Conservation (phyloP, 2,797 vertebrate genomes). For the Rhyacichthys aspro region DNA sequence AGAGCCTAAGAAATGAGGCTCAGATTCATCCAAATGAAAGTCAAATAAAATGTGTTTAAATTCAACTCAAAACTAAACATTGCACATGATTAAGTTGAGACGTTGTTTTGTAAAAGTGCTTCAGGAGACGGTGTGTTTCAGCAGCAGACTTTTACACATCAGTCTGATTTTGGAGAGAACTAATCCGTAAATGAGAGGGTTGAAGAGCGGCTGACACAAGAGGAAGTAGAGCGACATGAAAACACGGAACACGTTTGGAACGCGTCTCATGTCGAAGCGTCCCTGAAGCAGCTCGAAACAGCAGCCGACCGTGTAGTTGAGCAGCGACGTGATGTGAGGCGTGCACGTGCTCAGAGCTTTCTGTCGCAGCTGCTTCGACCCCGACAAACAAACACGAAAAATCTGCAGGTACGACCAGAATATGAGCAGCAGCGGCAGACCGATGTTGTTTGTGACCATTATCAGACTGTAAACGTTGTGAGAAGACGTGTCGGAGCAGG, state of each 20-base stretch:
- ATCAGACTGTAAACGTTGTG: conserved; percentile 29
- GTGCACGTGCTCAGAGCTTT: conserved; percentile 40
- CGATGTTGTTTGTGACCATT: too few species aligned
- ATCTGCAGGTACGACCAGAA: neutral
- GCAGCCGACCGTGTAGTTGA: conserved; percentile 23
- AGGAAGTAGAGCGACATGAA: conserved; percentile 59
- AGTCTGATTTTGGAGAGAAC: conserved; percentile 18
- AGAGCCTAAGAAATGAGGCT: too few species aligned
- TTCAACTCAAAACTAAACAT: too few species aligned
- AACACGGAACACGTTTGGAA: conserved; percentile 15
- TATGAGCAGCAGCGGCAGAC: neutral
- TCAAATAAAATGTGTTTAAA: too few species aligned
- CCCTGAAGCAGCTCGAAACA: conserved; percentile 46
- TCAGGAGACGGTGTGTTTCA: too few species aligned
- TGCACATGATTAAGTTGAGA: too few species aligned
- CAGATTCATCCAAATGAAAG: too few species aligned
- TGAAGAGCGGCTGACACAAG: conserved; percentile 39
- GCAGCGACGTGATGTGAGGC: conserved; percentile 39
- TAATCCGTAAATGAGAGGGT: conserved; percentile 45
- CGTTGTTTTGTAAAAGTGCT: too few species aligned
- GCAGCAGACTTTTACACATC: too few species aligned
- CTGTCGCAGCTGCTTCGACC: conserved; percentile 13
- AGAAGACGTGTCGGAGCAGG: conserved; percentile 17
- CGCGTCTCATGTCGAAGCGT: conserved; percentile 19
- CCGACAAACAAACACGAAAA: too few species aligned